phyloP scores from a whole-genome alignment of 2,888 invertebrate genomes.

The Plutella xylostella region DNA sequence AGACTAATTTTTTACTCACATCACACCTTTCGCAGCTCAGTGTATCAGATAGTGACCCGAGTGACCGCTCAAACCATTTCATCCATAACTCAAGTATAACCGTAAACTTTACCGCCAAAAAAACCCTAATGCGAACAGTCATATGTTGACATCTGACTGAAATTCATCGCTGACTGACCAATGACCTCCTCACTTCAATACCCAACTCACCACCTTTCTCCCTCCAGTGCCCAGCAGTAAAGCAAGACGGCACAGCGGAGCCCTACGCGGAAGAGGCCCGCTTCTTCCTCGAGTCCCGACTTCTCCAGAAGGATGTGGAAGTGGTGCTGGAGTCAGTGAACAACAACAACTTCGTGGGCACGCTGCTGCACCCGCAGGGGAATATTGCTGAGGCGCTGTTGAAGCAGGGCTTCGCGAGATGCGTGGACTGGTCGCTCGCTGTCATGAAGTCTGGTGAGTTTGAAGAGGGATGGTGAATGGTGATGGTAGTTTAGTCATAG shows the following conservation, averaged over 20 bases:
- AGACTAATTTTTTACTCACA: too few relatives aligned
- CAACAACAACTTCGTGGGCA: slow-evolving; percentile 94
- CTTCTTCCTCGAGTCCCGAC: slow-evolving; percentile 90
- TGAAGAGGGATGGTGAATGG: background rate
- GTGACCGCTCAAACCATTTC: too few relatives aligned
- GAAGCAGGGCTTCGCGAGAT: slow-evolving; percentile 91
- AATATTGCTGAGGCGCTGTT: slow-evolving; percentile 95
- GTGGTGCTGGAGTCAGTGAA: slow-evolving; percentile 92
- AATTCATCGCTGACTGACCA: too few relatives aligned
- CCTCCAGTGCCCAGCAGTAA: slow-evolving; percentile 80
- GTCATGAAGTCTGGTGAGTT: slow-evolving; percentile 55
- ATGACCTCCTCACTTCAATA: too few relatives aligned
- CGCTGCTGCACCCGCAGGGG: slow-evolving; percentile 89
- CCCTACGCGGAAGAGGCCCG: slow-evolving; percentile 89
- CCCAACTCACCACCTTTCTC: too few relatives aligned
- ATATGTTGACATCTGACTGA: too few relatives aligned
- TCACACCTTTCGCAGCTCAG: too few relatives aligned
- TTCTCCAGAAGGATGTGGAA: slow-evolving; percentile 92
- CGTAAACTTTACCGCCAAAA: too few relatives aligned
- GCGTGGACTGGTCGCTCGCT: slow-evolving; percentile 68
- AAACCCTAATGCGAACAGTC: too few relatives aligned
- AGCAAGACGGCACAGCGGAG: slow-evolving; percentile 78
- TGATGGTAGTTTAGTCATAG: too few relatives aligned
- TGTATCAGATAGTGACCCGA: too few relatives aligned
- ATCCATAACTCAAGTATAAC: too few relatives aligned